Evolutionary conservation across 2,113 vertebrate genomes (phyloP), one percentile per base, ranked within the genome.

Genomic region (Polypterus bichir): DNA sequence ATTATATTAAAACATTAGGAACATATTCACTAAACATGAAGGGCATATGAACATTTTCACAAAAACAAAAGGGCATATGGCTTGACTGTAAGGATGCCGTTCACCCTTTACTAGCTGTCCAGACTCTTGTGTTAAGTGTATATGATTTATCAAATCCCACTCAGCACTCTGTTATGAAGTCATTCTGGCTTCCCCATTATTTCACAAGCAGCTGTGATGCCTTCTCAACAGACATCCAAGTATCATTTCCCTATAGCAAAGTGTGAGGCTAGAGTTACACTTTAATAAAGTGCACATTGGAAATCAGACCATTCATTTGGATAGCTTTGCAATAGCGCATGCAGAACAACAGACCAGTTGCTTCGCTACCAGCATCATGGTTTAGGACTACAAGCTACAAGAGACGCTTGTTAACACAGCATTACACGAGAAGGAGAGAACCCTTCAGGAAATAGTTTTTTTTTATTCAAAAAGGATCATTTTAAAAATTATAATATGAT

Each of bases 151-250:
- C 58, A 71, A 64, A 64, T 47, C 53, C 59, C 49, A 49, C 48
- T 74, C 57, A 62, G 3, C 53, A 68, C 55, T 61, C 10, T 58
- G 62, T 60, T 54, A 73, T 9, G 68, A 74, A 73, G 62, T 69
- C 71, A 67, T 55, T 66, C 57, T 64, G 48, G 5, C 63, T 67
- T 77, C n/a, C 46, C 6, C 73, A 60, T 62, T 59, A 67, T 66
- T 70, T 69, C 68, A 76, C 52, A 64, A 71, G 59, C 53, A 75
- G 68, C 75, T 54, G 5, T 53, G 67, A 67, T 67, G 61, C 49
- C 57, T 73, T 71, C 59, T 63, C 66, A 69, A 65, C 3, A 69
- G 46, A 57, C 10, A 8, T 51, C 8, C 3, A 62, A 52, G 46
- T 59, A 27, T 11, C 9, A 62, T 61, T 74, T 77, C 64, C 64